These are phyloP conservation scores for Channallabes apus DNA, from an alignment of 2,797 vertebrate genomes.

Conservation along the genomic window DNA sequence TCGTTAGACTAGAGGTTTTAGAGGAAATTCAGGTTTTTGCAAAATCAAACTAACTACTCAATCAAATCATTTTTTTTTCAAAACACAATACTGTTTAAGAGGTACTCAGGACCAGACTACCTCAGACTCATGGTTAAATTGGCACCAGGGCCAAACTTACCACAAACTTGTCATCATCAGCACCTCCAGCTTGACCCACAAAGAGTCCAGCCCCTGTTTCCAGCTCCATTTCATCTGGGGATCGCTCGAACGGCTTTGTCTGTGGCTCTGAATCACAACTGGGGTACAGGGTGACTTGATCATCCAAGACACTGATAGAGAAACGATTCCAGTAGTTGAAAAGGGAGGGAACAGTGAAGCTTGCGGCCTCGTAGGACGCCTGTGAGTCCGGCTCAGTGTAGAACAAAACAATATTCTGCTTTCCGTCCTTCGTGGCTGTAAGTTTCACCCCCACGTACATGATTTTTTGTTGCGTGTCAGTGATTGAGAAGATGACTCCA, in stretches of 20 bases:
- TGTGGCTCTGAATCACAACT: constrained; percentile 81
- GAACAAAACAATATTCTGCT: constrained; percentile 83
- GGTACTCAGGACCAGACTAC: background rate
- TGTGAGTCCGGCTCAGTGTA: constrained; percentile 82
- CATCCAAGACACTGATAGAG: constrained; percentile 80
- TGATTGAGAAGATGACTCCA: constrained; percentile 86
- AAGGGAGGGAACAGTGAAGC: constrained; percentile 80
- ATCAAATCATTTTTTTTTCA: constrained; percentile 61
- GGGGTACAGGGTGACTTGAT: constrained; percentile 78
- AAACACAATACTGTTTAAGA: background rate
- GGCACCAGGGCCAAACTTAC: constrained; percentile 66
- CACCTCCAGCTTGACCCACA: constrained; percentile 88
- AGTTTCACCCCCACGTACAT: constrained; percentile 88
- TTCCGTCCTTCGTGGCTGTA: constrained; percentile 64
- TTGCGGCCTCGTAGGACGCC: constrained; percentile 75
- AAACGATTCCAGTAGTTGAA: constrained; percentile 84
- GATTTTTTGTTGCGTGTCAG: constrained; percentile 79
- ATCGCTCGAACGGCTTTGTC: constrained; percentile 74
- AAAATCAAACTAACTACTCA: constrained; percentile 18
- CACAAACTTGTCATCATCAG: constrained; percentile 85
- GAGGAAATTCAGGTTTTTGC: constrained; percentile 52
- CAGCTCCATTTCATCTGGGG: constrained; percentile 82
- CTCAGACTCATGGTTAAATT: background rate
- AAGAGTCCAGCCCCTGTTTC: constrained; percentile 83
- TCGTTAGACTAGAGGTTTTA: constrained; percentile 43